phyloP scores from a whole-genome alignment of 1,140 invertebrate genomes.

The Epicauta chinensis region DNA sequence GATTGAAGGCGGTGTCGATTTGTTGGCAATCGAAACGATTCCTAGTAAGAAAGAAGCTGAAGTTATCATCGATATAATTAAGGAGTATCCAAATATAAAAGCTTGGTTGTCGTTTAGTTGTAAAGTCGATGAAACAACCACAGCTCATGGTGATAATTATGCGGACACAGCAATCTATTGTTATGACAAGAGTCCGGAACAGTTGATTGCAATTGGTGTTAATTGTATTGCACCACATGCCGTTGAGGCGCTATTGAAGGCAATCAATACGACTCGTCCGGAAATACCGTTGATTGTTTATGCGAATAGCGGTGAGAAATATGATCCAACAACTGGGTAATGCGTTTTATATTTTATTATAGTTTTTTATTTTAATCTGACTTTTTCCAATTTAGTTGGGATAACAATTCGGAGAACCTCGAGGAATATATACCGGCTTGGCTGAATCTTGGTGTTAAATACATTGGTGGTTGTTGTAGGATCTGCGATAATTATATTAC shows the following conservation, averaged over 20 bases:
- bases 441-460: conserved; percentile 62
- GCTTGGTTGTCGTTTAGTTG: conserved; percentile 50
- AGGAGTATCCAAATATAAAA: conserved; percentile 49
- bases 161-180: conserved; percentile 45
- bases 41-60: conserved; percentile 53
- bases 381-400: conserved; percentile 6
- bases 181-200: conserved; percentile 38
- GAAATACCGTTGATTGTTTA: conserved; percentile 56
- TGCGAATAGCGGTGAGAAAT: conserved; percentile 64
- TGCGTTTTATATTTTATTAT: neutral
- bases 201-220: conserved; percentile 53
- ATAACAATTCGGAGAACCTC: conserved; percentile 34
- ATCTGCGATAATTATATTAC: conserved; percentile 59
- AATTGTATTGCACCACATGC: conserved; percentile 52
- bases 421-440: conserved; percentile 58
- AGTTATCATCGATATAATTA: conserved; percentile 46
- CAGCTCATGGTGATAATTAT: conserved; percentile 58
- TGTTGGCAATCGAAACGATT: conserved; percentile 61
- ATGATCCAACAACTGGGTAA: conserved; percentile 49
- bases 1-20: conserved; percentile 49
- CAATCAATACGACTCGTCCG: conserved; percentile 21
- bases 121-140: conserved; percentile 38
- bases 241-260: conserved; percentile 44
- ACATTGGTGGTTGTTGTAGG: conserved; percentile 75
- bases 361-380: too few relatives aligned